Base-by-base conservation (phyloP, 2,797 vertebrate genomes). In the Phrynocephalus vlangalii region DNA sequence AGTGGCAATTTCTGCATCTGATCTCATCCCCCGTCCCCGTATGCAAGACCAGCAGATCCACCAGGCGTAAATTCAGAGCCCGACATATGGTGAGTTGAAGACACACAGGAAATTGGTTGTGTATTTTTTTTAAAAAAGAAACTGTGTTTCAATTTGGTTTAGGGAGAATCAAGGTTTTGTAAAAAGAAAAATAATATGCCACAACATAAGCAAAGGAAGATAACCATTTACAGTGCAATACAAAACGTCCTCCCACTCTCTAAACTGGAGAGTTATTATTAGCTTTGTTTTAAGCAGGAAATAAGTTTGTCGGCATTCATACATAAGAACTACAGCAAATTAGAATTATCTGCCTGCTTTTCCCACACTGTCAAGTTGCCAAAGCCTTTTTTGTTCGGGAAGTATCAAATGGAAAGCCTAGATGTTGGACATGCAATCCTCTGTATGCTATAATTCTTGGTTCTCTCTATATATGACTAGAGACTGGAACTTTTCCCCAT, bases 101-200 rank as follows among this genome's bases (percentile, higher is more conserved):
- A 60, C 56, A 10, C 52, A 77, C 68, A 91, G 90, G 72, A 89
- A 90, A 20, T 20, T 15, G 91, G 9, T 18, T 81, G 56, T 60
- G 56, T 60, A 13, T 5, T 16, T 30, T 30, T 72, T 72, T 33
- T 18, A 5, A 38, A 44, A 44, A 44, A 33, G 33, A 33, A 44
- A 33, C 87, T 79, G 52, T 30, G 88, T 92, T 91, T 52, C 0
- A 4, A 10, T 28, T 2, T 63, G 9, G 30, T 87, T 84, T 2
- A 1, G 18, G n/a, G 68, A 82, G 56, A 92, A 84, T 0, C 50
- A 26, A 80, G 0, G 16, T 1, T 86, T 5, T 44, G 89, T 60
- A 82, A 83, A 92, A 56, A 11, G 2, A 0, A 72, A 24, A 44
- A 26, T 48, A 79, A 83, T 0, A 33, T 13, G 15, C 2, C 18